A percentile compares a stretch with the other conserved stretches of the same genome.
Conservation (phyloP, 2,888 invertebrate species). For the Dione juno region DNA sequence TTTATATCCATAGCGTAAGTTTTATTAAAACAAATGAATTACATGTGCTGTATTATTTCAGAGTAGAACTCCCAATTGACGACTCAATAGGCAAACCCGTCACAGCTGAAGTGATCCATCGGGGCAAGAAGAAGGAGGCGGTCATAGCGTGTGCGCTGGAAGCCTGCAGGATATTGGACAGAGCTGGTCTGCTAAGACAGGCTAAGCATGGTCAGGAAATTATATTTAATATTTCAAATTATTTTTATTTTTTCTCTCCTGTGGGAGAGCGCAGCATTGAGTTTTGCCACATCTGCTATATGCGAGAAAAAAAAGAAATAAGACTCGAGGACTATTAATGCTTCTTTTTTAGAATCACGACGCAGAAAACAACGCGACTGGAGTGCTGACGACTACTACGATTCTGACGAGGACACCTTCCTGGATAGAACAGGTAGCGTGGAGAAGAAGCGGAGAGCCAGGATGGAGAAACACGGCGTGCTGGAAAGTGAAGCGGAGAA, state of each 20-base stretch:
- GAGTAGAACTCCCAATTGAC: constrained; percentile 92
- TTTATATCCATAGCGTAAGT: too few species aligned
- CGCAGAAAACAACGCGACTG: constrained; percentile 90
- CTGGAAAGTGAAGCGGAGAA: constrained; percentile 74
- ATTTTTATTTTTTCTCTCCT: too few species aligned
- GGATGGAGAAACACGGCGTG: constrained; percentile 86
- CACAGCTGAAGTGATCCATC: constrained; percentile 92
- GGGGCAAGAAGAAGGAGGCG: constrained; percentile 97
- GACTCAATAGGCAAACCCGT: constrained; percentile 89
- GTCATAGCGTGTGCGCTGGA: constrained; percentile 96
- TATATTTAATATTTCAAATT: background rate
- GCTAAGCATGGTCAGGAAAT: constrained; percentile 89
- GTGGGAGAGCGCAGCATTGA: too few species aligned
- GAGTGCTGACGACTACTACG: constrained; percentile 95
- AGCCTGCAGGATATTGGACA: constrained; percentile 95
- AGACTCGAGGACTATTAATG: too few species aligned
- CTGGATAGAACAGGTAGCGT: constrained; percentile 97
- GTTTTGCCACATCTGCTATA: too few species aligned
- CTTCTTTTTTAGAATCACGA: constrained; percentile 85
- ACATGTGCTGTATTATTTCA: constrained; percentile 56
- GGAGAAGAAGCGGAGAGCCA: constrained; percentile 91
- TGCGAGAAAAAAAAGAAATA: too few species aligned
- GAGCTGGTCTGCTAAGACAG: constrained; percentile 92
- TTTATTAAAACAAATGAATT: background rate
- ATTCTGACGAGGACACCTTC: constrained; percentile 97